Conservation (phyloP, 2,888 invertebrate species). For the Yponomeuta malinellus region DNA sequence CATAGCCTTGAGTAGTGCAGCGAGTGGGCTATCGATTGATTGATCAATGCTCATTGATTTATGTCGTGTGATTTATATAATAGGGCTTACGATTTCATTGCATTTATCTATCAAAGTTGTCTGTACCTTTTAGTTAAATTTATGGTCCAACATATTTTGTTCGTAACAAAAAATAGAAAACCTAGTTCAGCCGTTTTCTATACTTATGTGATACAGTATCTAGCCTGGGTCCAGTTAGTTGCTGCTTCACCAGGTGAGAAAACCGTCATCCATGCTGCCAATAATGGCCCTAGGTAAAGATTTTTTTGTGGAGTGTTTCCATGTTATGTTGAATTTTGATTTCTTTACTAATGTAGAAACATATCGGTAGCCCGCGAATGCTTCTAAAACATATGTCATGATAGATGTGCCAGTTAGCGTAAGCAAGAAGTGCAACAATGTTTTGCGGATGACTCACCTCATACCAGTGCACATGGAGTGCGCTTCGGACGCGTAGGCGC, state of each 20-base stretch:
- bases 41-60: background rate
- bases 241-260: no score
- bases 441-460: constrained; percentile 61
- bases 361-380: background rate
- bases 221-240: no score
- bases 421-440: background rate
- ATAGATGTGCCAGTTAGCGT: background rate
- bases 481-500: constrained; percentile 46
- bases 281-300: no score
- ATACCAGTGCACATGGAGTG: constrained; percentile 57
- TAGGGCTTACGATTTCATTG: background rate
- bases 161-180: no score
- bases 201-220: no score
- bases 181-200: no score
- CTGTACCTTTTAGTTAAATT: no score
- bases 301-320: no score
- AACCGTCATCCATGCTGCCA: no score
- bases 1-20: background rate
- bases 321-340: no score
- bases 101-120: no score
- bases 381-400: background rate
- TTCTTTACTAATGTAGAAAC: background rate
- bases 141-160: no score
- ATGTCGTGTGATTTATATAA: background rate
- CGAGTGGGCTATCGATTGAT: background rate